Percentiles rank a stretch among this genome's conserved stretches.
Evolutionary conservation across 2,797 vertebrate species (phyloP).

Genomic region (Falco berigora): DNA sequence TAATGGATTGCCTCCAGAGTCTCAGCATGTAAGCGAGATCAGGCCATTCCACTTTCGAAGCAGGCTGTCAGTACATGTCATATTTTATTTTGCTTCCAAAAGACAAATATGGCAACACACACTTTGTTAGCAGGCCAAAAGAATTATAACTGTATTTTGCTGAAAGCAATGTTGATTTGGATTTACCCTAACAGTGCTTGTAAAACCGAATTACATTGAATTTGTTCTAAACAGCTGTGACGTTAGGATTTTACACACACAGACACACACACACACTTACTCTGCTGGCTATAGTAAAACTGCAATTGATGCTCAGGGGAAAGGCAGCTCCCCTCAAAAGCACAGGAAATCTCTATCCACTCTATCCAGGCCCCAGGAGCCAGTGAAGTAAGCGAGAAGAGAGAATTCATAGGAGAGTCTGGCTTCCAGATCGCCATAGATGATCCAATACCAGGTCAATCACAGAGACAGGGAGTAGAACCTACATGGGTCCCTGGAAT

Average conservation of each 20-base stretch:
- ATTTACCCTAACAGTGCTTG: constrained; percentile 52
- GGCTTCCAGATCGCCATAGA: neutral
- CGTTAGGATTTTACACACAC: neutral
- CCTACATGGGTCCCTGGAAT: neutral
- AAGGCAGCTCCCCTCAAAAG: neutral
- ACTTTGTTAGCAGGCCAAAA: constrained; percentile 27
- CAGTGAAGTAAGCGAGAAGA: neutral
- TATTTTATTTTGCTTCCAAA: constrained; percentile 43
- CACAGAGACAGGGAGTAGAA: neutral
- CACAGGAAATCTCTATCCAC: neutral
- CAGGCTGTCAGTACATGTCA: constrained; percentile 59
- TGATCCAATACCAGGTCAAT: neutral
- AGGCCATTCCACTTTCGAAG: neutral
- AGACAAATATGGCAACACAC: constrained; percentile 34
- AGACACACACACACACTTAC: neutral
- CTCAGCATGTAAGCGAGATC: neutral
- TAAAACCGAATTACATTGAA: constrained; percentile 59
- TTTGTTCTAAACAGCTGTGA: constrained; percentile 18
- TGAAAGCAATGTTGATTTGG: constrained; percentile 62
- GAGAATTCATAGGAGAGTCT: neutral
- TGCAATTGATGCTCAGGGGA: neutral
- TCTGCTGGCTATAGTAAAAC: neutral
- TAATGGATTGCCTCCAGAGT: constrained; percentile 14
- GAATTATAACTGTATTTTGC: constrained; percentile 30
- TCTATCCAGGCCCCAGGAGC: neutral